These are phyloP conservation scores for Oegoconia quadripuncta DNA, from an alignment of 2,888 invertebrate genomes.

Conservation along the genomic window DNA sequence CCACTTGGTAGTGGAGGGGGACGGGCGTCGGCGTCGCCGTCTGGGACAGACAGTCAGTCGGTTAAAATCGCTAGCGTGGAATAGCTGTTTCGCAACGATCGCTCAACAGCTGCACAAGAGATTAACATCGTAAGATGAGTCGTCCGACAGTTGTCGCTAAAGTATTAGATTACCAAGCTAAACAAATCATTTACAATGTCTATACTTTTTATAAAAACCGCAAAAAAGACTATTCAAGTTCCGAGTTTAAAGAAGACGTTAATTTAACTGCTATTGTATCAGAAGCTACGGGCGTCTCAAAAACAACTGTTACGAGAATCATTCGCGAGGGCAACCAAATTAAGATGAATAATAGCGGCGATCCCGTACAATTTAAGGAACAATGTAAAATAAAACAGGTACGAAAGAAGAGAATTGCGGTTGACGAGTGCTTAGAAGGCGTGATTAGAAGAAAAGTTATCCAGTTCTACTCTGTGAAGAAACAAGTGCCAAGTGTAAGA, in stretches of 20 bases:
- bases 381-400: constrained; percentile 5
- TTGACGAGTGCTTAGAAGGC: constrained; percentile 9
- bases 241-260: constrained; percentile 7
- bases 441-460: constrained; percentile 13
- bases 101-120: background rate
- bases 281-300: constrained; percentile 7
- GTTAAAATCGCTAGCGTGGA: background rate
- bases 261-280: constrained; percentile 8
- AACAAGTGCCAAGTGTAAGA: constrained; percentile 10
- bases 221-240: constrained; percentile 3
- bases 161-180: constrained; percentile 5
- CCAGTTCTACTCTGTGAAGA: constrained; percentile 5
- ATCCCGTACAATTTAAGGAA: background rate
- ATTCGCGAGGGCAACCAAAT: constrained; percentile 7
- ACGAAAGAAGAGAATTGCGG: constrained; percentile 9
- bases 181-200: constrained; percentile 10
- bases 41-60: background rate
- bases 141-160: background rate
- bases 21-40: too few species aligned
- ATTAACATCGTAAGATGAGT: background rate
- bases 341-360: background rate
- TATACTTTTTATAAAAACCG: constrained; percentile 8
- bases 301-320: constrained; percentile 9
- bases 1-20: too few species aligned
- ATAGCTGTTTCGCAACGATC: background rate